These are phyloP conservation scores for Drosophila neocordata DNA, from an alignment of 1,140 invertebrate species.

Conservation along the genomic window DNA sequence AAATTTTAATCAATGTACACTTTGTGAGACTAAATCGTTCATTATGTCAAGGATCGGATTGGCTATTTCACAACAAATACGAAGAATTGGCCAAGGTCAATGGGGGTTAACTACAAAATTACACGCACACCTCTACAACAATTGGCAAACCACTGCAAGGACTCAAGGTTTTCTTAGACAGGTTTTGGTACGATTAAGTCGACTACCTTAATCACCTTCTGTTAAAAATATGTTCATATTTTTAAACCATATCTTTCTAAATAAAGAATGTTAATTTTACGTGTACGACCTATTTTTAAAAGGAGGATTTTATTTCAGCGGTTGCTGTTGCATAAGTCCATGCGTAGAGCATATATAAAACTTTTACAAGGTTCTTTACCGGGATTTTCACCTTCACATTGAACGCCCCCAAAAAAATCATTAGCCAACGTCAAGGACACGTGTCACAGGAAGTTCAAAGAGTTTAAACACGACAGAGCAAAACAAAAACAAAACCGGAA, in stretches of 20 bases:
- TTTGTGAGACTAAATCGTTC: slow-evolving; percentile 35
- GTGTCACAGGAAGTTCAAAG: slow-evolving; percentile 73
- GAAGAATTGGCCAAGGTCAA: slow-evolving; percentile 64
- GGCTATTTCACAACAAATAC: slow-evolving; percentile 60
- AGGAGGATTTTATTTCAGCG: no score
- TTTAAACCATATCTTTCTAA: no score
- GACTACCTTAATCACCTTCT: neutral
- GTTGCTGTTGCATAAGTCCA: no score
- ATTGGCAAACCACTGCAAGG: neutral
- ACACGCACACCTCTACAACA: slow-evolving; percentile 52
- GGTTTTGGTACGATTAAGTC: neutral
- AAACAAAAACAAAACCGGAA: slow-evolving; percentile 38
- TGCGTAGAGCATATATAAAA: no score
- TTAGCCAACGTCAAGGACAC: slow-evolving; percentile 63
- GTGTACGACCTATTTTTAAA: no score
- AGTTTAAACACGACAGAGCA: slow-evolving; percentile 49
- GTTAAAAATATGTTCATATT: neutral
- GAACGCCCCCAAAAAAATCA: slow-evolving; percentile 46
- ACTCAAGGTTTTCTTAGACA: slow-evolving; percentile 25
- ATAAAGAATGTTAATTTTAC: no score
- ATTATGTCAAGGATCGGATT: slow-evolving; percentile 33
- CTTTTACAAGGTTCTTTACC: slow-evolving; percentile 47
- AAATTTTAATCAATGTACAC: slow-evolving; percentile 25
- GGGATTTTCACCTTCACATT: slow-evolving; percentile 64
- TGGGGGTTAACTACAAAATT: slow-evolving; percentile 56